Evolutionary conservation across 2,797 vertebrate species (phyloP).

Genomic region (Dendrocincla tyrannina): DNA sequence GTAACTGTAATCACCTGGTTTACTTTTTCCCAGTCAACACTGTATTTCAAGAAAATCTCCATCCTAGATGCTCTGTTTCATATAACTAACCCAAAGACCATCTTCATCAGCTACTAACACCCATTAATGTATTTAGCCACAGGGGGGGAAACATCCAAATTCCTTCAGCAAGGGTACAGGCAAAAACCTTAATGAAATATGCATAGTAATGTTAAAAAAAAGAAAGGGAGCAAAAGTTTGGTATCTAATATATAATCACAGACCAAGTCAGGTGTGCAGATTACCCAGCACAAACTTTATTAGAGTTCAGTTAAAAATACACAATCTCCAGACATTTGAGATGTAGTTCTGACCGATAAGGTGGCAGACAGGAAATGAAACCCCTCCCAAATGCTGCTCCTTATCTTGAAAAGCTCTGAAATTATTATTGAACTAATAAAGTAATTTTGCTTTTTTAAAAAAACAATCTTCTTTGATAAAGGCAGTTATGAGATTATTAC

Average conservation of each 20-base stretch:
- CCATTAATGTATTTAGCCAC: not conserved
- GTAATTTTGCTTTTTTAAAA: conserved; percentile 84
- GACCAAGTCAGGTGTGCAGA: conserved; percentile 73
- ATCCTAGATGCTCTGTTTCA: not conserved
- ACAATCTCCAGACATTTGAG: conserved; percentile 78
- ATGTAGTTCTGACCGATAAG: conserved; percentile 80
- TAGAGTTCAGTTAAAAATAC: conserved; percentile 82
- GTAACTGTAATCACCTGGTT: not conserved
- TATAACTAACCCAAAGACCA: not conserved
- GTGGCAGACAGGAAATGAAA: conserved; percentile 95
- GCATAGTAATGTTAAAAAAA: not conserved
- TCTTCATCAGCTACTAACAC: not conserved
- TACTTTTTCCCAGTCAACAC: not conserved
- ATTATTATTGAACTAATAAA: conserved; percentile 93
- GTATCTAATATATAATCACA: conserved; percentile 69
- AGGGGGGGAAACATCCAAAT: not conserved
- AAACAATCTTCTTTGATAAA: conserved; percentile 74
- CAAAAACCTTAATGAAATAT: conserved; percentile 65
- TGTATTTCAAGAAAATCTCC: not conserved
- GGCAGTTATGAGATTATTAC: conserved; percentile 73
- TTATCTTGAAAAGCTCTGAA: conserved; percentile 87
- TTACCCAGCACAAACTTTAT: conserved; percentile 75
- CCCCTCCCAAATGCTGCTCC: conserved; percentile 82
- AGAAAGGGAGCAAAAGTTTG: conserved; percentile 56
- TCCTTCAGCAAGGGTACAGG: not conserved